Conservation (phyloP, 2,888 invertebrate species). For the Carabus problematicus region DNA sequence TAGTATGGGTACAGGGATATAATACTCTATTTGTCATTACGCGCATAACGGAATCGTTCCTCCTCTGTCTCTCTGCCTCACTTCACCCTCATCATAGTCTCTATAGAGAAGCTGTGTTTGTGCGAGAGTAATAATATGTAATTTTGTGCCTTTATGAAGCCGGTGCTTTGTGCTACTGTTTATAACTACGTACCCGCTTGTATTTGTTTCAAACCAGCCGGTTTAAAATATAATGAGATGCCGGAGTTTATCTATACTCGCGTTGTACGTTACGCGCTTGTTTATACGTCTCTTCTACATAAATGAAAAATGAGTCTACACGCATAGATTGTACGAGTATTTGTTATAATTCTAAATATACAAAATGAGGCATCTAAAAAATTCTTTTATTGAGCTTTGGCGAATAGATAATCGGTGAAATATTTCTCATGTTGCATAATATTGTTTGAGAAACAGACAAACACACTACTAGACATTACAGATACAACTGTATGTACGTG, state of each 20-base stretch:
- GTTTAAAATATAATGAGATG: conserved; percentile 35
- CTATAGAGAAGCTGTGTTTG: conserved; percentile 26
- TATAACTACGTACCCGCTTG: conserved; percentile 30
- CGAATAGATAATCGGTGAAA: too few species aligned
- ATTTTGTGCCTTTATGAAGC: conserved; percentile 41
- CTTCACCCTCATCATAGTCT: neutral
- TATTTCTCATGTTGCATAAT: too few species aligned
- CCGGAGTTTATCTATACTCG: neutral
- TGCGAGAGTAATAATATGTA: conserved; percentile 40
- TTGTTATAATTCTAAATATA: too few species aligned
- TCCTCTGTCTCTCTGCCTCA: conserved; percentile 6
- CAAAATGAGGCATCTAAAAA: too few species aligned
- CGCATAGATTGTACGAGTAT: too few species aligned
- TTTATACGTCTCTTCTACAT: too few species aligned
- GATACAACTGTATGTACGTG: too few species aligned
- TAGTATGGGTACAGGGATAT: conserved; percentile 18
- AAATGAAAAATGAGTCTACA: too few species aligned
- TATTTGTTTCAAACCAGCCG: conserved; percentile 36
- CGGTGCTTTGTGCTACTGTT: conserved; percentile 38
- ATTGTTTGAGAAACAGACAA: too few species aligned
- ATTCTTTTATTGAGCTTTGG: too few species aligned
- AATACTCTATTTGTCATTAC: conserved; percentile 43
- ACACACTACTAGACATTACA: too few species aligned
- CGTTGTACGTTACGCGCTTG: too few species aligned
- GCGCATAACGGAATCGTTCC: neutral